Evolutionary conservation across 2,888 invertebrate species (phyloP), one percentile per base, ranked within the genome.

Genomic region (Stenchaetothrips biformis): DNA sequence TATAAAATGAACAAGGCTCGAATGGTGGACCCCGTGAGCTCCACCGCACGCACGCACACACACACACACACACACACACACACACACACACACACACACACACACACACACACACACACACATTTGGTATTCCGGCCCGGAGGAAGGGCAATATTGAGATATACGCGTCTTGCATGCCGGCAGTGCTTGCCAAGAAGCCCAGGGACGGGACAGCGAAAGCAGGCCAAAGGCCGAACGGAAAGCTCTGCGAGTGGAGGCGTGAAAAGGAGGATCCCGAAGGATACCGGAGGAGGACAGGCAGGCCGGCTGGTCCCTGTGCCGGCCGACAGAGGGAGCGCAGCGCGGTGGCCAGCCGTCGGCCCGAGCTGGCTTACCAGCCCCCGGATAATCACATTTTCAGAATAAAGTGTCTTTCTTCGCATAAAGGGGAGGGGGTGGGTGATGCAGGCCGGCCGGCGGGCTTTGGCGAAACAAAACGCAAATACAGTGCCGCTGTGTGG

Each of bases 41-140:
- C 7, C 78, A 8, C 67, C 21, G 78, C 37, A 77, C 48, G 25
- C 49, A 79, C 21, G 62, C 49, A 6, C 27, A 21, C 16, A 25
- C 25, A 18, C 16, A 78, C 81, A 79, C 79, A 81, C 81, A 81
- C 79, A 81, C 79, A 78, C 37, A 37, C 37, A 37, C 37, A 37
- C 37, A 37, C 37, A 37, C 37, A 37, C 37, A 37, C n/a, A 6
- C 27, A 21, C 16, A 25, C 25, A 18, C 16, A 78, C 81, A 79
- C 79, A 81, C 81, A 81, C 79, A 81, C 79, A 78, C 37, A 37
- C 37, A 37, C 37, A 37, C 37, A 37, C 37, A 37, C 37, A 37
- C 37, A 37, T 4, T 37, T 37, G 37, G 37, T 37, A 37, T 37
- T 37, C 37, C 37, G 37, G 2, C 37, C 37, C 37, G 37, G 37